Evolutionary conservation across 2,888 invertebrate genomes (phyloP), one percentile per base, ranked within the genome.

Genomic region (Bugula neritina): DNA sequence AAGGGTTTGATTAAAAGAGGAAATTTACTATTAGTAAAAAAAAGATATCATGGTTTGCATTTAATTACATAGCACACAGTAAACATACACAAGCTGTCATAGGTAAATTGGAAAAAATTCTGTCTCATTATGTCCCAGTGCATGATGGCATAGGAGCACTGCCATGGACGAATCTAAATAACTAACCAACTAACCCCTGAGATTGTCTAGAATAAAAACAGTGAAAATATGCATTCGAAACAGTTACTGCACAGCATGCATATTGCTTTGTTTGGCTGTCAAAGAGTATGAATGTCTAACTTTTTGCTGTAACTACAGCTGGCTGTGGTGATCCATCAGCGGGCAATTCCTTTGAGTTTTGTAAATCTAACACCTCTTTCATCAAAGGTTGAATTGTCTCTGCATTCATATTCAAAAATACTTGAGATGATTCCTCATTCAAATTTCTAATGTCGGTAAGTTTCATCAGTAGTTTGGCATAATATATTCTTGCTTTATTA

Each of bases 391-490:
- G 95, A 71, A 97, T 92, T 80, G 91, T 90, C 76, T 91, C 89
- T 29, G 96, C 95, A 87, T 96, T 94, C 3, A 94, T 92, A 85
- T 95, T 93, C 58, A 96, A 87, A 84, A 94, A 93, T 2, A 96
- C 94, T 71, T 92, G 91, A 1, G 95, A 92, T 27, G 95, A 90
- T 80, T 94, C 93, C 80, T 94, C 93, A 76, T 95, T 94, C 75
- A 97, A 87, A 82, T 91, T 91, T 77, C 93, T 90, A 58, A 97
- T 89, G 83, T 96, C 95, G 35, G 92, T 89, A 78, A 96, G 91
- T 86, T 94, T 94, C 86, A 92, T 91, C 76, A 96, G 92, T 73
- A 97, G 80, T 75, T 81, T 81, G 52, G 84, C 83, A 75, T 81
- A 84, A 73, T 83, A 75, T 73, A 77, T 75, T 71, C 80, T 77